phyloP scores from a whole-genome alignment of 2,888 invertebrate genomes.

The Adelognathus sp. region DNA sequence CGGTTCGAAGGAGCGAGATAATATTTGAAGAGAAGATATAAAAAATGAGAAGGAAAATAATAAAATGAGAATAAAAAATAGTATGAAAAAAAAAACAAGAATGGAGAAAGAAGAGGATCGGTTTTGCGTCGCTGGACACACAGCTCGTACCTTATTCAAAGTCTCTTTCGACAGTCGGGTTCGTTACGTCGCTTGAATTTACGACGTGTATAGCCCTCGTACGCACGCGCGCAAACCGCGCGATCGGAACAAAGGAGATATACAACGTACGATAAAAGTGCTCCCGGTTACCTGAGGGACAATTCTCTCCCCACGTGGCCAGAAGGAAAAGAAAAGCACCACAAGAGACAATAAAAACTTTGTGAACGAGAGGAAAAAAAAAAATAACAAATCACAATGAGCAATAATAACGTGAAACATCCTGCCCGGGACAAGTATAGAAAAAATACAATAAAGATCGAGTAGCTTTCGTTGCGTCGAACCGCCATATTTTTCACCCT shows the following conservation, averaged over 20 bases:
- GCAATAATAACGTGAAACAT: slow-evolving; percentile 50
- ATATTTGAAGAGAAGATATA: slow-evolving; percentile 53
- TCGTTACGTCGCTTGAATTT: slow-evolving; percentile 79
- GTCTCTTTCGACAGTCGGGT: slow-evolving; percentile 79
- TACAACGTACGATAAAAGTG: slow-evolving; percentile 60
- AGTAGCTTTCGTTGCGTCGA: slow-evolving; percentile 11
- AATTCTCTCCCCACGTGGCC: slow-evolving; percentile 30
- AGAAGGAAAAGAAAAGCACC: background rate
- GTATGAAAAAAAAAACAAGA: slow-evolving; percentile 42
- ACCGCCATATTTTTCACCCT: background rate
- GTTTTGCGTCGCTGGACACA: slow-evolving; percentile 65
- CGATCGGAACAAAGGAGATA: slow-evolving; percentile 60
- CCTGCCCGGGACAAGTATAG: background rate
- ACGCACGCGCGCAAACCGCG: slow-evolving; percentile 45
- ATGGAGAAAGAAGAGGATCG: slow-evolving; percentile 64
- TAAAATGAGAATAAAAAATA: slow-evolving; percentile 40
- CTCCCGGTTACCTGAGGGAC: slow-evolving; percentile 49
- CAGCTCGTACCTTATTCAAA: slow-evolving; percentile 72
- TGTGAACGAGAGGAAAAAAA: background rate
- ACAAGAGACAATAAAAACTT: slow-evolving; percentile 15
- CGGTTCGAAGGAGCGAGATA: slow-evolving; percentile 49
- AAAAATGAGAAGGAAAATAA: slow-evolving; percentile 41
- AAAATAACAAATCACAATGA: slow-evolving; percentile 28
- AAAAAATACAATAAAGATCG: slow-evolving; percentile 34
- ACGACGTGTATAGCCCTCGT: slow-evolving; percentile 68